Conservation (phyloP, 2,888 invertebrate genomes). For the Sarcophaga carnaria region DNA sequence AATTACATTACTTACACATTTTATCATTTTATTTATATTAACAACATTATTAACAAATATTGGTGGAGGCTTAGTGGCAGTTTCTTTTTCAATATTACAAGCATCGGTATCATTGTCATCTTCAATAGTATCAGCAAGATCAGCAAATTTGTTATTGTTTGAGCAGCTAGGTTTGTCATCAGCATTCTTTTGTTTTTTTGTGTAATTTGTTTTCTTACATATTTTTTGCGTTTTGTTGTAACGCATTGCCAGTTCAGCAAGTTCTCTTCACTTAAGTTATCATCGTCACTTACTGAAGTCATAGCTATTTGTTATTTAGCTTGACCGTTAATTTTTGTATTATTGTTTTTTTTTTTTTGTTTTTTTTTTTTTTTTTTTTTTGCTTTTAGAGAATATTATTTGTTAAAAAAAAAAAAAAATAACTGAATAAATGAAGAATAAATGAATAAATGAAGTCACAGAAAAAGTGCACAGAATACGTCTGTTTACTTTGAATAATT, state of each 20-base stretch:
- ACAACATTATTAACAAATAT: constrained; percentile 34
- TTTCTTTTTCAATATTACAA: not conserved
- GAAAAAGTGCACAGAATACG: no score
- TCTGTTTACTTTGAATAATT: no score
- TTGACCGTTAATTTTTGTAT: constrained; percentile 6
- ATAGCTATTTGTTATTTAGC: not conserved
- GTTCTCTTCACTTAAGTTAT: constrained; percentile 8
- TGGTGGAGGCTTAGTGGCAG: constrained; percentile 13
- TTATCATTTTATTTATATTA: no score
- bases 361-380: no score
- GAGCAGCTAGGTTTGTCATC: constrained; percentile 18
- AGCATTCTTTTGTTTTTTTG: not conserved
- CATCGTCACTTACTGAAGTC: constrained; percentile 2
- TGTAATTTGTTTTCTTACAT: not conserved
- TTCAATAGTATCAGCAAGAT: not conserved
- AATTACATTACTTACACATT: no score
- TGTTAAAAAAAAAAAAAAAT: no score
- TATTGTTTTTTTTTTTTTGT: no score
- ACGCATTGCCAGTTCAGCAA: constrained; percentile 25
- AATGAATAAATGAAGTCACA: no score
- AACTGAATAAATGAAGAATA: no score
- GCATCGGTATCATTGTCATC: no score
- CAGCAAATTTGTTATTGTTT: constrained; percentile 21
- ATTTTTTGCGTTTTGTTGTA: constrained; percentile 25
- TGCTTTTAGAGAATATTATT: no score